Percentiles rank a stretch among this genome's conserved stretches.
Evolutionary conservation across 2,797 vertebrate genomes (phyloP).

Genomic region (Xenentodon cancila): DNA sequence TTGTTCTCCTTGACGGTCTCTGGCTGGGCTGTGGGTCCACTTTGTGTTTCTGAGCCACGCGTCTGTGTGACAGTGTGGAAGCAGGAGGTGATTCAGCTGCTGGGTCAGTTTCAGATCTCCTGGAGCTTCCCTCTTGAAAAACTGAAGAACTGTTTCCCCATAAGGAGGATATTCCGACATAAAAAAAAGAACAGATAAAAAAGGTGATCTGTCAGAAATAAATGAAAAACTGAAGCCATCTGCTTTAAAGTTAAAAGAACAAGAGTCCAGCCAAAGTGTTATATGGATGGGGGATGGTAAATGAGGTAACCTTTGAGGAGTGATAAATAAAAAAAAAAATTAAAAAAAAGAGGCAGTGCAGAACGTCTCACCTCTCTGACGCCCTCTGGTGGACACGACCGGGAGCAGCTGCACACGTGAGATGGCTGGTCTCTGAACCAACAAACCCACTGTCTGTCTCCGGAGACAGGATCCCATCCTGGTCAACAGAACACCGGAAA

Average conservation of each 20-base stretch:
- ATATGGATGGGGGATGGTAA: too few relatives aligned
- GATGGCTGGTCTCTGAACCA: conserved; percentile 89
- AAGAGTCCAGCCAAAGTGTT: neutral
- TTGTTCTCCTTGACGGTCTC: conserved; percentile 17
- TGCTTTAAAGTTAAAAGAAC: neutral
- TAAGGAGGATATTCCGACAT: neutral
- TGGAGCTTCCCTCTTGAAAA: conserved; percentile 17
- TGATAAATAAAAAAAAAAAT: conserved; percentile 8
- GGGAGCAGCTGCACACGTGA: conserved; percentile 77
- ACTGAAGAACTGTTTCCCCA: conserved; percentile 34
- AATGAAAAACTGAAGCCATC: neutral
- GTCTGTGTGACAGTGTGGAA: conserved; percentile 23
- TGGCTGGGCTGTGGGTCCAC: neutral
- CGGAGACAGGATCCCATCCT: conserved; percentile 91
- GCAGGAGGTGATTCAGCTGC: conserved; percentile 19
- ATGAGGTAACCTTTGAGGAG: conserved; percentile 15
- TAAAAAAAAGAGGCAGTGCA: neutral
- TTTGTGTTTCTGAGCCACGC: neutral
- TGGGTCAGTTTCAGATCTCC: conserved; percentile 15
- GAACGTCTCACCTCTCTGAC: conserved; percentile 66
- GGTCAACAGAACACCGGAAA: conserved; percentile 29
- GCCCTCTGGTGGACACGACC: conserved; percentile 78
- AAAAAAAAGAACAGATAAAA: conserved; percentile 11
- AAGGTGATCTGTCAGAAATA: neutral
- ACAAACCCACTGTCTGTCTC: conserved; percentile 96